Evolutionary conservation across 1,140 invertebrate genomes (phyloP), one percentile per base, ranked within the genome.

Genomic region (Rhynchophorus ferrugineus): DNA sequence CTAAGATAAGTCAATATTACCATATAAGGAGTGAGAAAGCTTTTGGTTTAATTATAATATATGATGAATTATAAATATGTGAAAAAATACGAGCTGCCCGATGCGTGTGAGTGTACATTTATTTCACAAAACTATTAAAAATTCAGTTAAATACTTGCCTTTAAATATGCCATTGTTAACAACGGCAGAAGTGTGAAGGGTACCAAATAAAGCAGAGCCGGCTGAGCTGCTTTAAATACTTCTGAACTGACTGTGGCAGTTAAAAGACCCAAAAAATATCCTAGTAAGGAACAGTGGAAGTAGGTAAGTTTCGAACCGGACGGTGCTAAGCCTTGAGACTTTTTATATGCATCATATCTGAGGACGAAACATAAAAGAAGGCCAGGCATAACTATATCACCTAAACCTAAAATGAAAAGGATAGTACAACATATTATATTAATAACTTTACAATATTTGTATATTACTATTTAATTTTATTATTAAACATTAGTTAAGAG

Each of bases 301-400:
- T 97, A 96, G 43, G 81, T 82, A 54, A 83, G 66, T 47, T 77
- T 73, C 71, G 67, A 69, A 6, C 65, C 67, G 2, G 57, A 29
- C 1, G 53, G 29, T 3, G 61, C 44, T 62, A 61, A 58, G 60
- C 73, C 51, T 67, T 69, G 66, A n/a, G 87, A 83, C 69, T 94
- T 95, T 73, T 97, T 97, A 73, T 96, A 95, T 7, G 93, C 92
- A 74, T 98, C 95, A 69, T 96, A 98, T 14, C 87, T 80, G 52
- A 98, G 71, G 36, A 98, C 94, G 73, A 98, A 98, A 73, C 95
- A 98, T 51, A 98, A 75, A 56, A 98, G 66, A 16, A 98, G 73
- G 3, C 95, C 95, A n/a, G 95, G 94, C 93, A 97, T 97, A 13
- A 96, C 94, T 56, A 98, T 93, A 72, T 97, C 93, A 21, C 94